Evolutionary conservation across 2,797 vertebrate genomes (phyloP).

Genomic region (Neostethus bicornis): DNA sequence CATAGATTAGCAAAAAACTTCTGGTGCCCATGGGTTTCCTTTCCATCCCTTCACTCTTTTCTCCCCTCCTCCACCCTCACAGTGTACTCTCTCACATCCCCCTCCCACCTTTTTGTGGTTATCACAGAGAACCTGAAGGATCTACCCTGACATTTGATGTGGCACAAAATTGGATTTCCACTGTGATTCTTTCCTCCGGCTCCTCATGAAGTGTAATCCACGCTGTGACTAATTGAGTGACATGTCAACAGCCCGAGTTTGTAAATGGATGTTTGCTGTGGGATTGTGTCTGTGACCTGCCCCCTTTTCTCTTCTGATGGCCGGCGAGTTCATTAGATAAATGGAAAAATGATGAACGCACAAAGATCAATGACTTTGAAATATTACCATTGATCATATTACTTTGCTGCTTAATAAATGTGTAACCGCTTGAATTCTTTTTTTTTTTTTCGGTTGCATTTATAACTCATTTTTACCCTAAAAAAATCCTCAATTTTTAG

Average conservation of each 20-base stretch:
- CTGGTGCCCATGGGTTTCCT: slow-evolving; percentile 25
- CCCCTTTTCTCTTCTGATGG: slow-evolving; percentile 11
- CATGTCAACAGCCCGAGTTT: slow-evolving; percentile 58
- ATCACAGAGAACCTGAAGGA: slow-evolving; percentile 63
- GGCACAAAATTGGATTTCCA: slow-evolving; percentile 74
- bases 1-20: background rate
- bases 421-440: slow-evolving; percentile 42
- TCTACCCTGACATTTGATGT: slow-evolving; percentile 71
- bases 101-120: slow-evolving; percentile 43
- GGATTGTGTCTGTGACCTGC: slow-evolving; percentile 60
- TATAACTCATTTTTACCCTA: slow-evolving; percentile 35
- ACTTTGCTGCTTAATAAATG: slow-evolving; percentile 38
- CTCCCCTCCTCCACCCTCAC: slow-evolving; percentile 26
- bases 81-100: slow-evolving; percentile 16
- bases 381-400: slow-evolving; percentile 51
- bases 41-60: slow-evolving; percentile 12
- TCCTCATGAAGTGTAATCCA: slow-evolving; percentile 67
- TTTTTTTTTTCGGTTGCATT: slow-evolving; percentile 48
- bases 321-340: slow-evolving; percentile 45
- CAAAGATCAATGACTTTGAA: slow-evolving; percentile 10
- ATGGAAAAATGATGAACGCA: slow-evolving; percentile 15
- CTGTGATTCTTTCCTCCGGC: slow-evolving; percentile 59
- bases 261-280: slow-evolving; percentile 65
- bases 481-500: slow-evolving; percentile 33
- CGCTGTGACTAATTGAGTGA: slow-evolving; percentile 75